Base-by-base conservation (phyloP, 2,113 vertebrate genomes). In the Gymnorhina tibicen region DNA sequence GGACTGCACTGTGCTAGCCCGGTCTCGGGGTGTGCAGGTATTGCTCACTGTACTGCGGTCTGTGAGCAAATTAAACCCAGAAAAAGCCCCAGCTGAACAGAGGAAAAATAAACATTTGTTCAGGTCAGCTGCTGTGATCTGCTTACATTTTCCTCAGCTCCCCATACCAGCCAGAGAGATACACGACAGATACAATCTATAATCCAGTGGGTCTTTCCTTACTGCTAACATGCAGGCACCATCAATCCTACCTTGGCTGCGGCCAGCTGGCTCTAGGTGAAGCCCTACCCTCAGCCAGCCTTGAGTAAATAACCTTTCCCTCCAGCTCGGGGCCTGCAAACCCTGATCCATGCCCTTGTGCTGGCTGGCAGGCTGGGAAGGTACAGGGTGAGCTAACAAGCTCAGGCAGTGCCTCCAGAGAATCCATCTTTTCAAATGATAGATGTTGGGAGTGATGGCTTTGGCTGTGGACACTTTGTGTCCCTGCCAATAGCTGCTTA, bases 401-500 rank as follows among this genome's bases (percentile, higher is more conserved):
- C 70, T 89, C 90, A 21, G 75, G 84, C 87, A 58, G 30, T 23
- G 64, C 90, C 74, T 91, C 82, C 39, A 86, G 87, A 91, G 58
- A 89, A 84, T 42, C 47, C 27, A 1, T 68, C 95, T 92, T 96
- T 85, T 72, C 77, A 89, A 94, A 59, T 46, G 49, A 91, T 39
- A 82, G 88, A 92, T 83, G 89, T 86, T 90, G 89, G 87, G 83
- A 97, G 84, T 7, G 17, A 93, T 47, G 49, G 92, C 89, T 60
- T 7, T 85, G 91, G 88, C 80, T 95, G 59, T 26, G 26, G 91
- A 93, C 93, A 73, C 92, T 72, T 82, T 37, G 59, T 66, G 86
- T 81, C 83, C 83, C 94, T 95, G 75, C 67, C 82, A 97, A 87
- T 22, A 96, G 92, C 95, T 96, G 89, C 90, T 92, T 82, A 92